Conservation (phyloP, 2,797 vertebrate species). For the Eurystomus glaucurus region DNA sequence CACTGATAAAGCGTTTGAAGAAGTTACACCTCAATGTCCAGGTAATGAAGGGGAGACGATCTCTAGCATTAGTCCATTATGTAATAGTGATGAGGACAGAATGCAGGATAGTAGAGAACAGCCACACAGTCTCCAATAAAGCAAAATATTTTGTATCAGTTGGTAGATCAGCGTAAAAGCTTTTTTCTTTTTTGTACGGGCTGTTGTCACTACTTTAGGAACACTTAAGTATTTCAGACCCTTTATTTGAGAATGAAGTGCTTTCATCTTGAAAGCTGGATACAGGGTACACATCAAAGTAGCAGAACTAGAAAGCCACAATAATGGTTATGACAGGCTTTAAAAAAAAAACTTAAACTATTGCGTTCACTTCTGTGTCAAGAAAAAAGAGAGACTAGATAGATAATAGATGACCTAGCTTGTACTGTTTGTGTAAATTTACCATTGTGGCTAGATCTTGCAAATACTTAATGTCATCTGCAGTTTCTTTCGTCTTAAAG, state of each 20-base stretch:
- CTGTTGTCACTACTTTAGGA: neutral
- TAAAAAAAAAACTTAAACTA: neutral
- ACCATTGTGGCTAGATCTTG: neutral
- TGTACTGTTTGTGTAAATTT: neutral
- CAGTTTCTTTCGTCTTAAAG: neutral
- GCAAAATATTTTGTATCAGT: neutral
- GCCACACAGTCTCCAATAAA: neutral
- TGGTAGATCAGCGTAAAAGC: neutral
- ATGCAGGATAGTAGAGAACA: neutral
- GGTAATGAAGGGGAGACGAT: slow-evolving; percentile 71
- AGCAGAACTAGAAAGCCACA: neutral
- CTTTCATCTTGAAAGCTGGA: neutral
- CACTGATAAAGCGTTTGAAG: slow-evolving; percentile 95
- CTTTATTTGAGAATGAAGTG: neutral
- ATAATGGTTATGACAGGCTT: neutral
- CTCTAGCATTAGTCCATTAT: neutral
- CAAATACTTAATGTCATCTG: neutral
- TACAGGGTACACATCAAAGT: neutral
- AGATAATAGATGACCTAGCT: neutral
- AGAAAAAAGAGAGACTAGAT: neutral
- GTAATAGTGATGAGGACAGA: neutral
- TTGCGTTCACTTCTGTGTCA: neutral
- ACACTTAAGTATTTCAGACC: neutral
- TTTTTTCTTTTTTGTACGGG: neutral
- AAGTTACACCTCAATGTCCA: slow-evolving; percentile 97